Base-by-base conservation (phyloP, 2,113 vertebrate species). In the Megaceryle maxima region DNA sequence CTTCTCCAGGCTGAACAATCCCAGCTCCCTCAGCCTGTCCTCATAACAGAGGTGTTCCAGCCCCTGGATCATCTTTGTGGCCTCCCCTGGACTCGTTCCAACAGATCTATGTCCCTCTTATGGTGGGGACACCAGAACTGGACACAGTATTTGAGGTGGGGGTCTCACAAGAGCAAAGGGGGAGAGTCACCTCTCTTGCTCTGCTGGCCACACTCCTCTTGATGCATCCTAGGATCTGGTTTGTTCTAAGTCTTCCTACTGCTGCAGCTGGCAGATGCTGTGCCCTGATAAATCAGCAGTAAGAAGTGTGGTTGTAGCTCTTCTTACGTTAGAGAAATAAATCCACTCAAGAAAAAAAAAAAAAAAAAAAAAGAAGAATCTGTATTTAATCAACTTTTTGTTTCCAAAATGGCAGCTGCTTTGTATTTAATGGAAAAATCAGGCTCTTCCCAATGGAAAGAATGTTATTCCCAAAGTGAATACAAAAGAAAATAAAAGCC, bases 401-500 rank as follows among this genome's bases (percentile, higher is more conserved):
- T 96, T 96, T 96, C 93, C 94, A 97, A 93, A 91, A 96, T 97
- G 96, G 95, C 97, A 96, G 95, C 93, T 97, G 96, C 94, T 97
- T 98, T 94, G 78, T 94, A 95, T 97, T 97, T 97, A 91, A 92
- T 96, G 97, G 96, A 96, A 97, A 56, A 97, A 94, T 97, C 96
- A 94, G 66, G 31, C 92, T 94, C 95, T 94, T 97, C 94, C 92
- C 94, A 90, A 90, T 86, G 96, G 97, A 97, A 97, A 96, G 96
- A 97, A 97, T 97, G 93, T 86, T 89, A 95, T 95, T 97, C 95
- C 95, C 90, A 95, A 94, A 96, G 93, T 3, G 83, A 95, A 94
- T 85, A 95, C 91, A 83, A 92, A 87, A 94, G 94, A 84, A 96
- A 96, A 95, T 85, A 84, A 92, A 95, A 96, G 92, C 96, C 93